These are phyloP conservation scores for Phoeniculus purpureus DNA, from an alignment of 2,797 vertebrate species.

Conservation along the genomic window DNA sequence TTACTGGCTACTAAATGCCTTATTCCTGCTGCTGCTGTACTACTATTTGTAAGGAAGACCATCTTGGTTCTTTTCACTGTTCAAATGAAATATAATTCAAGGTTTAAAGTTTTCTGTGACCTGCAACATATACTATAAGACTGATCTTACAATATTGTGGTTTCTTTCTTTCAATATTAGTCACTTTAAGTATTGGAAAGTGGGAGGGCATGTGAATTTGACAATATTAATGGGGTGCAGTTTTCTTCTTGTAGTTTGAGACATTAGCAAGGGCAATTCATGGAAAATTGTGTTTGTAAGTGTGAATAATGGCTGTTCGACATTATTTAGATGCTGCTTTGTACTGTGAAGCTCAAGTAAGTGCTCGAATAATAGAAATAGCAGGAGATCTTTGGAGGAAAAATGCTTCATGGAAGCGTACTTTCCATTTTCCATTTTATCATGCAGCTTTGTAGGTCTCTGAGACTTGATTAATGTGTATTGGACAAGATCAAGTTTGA, in stretches of 20 bases:
- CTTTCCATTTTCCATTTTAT: neutral
- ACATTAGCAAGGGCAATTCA: conserved; percentile 10
- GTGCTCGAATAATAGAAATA: neutral
- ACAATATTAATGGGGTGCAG: neutral
- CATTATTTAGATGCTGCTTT: conserved; percentile 21
- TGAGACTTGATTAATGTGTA: neutral
- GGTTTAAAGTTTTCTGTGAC: neutral
- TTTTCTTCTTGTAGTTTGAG: conserved; percentile 51
- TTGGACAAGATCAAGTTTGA: neutral
- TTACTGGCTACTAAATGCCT: rapidly evolving
- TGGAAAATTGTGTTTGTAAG: conserved; percentile 24
- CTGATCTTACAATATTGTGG: neutral
- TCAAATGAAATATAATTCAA: neutral
- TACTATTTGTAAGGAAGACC: neutral
- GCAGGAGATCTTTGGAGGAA: neutral
- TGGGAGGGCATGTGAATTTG: neutral
- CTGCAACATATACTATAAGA: neutral
- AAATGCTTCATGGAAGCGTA: neutral
- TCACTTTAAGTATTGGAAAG: conserved; percentile 12
- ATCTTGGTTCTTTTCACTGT: neutral
- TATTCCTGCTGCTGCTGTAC: neutral
- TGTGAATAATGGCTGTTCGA: conserved; percentile 32
- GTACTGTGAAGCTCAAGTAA: neutral
- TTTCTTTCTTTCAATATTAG: neutral
- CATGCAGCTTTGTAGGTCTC: neutral